A percentile compares a stretch with the other conserved stretches of the same genome.
phyloP scores from a whole-genome alignment of 2,888 invertebrate genomes.

The Oconnorella tubifera region DNA sequence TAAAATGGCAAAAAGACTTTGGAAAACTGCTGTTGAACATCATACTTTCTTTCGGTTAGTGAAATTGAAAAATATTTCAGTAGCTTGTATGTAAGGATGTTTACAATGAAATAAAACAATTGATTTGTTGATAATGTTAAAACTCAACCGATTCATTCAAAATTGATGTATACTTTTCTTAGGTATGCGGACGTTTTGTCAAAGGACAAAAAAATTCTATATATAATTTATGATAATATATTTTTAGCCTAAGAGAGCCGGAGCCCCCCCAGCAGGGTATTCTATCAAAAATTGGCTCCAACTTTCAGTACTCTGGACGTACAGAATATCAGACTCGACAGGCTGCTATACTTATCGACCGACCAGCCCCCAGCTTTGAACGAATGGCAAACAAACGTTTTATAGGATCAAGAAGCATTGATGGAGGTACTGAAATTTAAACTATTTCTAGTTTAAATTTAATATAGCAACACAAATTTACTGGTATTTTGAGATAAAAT shows the following conservation, averaged over 20 bases:
- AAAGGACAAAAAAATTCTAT: too few relatives aligned
- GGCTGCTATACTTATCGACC: slow-evolving; percentile 74
- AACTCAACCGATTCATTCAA: too few relatives aligned
- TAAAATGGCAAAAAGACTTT: slow-evolving; percentile 90
- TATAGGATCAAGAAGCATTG: slow-evolving; percentile 29
- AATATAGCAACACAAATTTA: too few relatives aligned
- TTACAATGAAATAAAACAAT: too few relatives aligned
- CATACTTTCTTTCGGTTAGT: slow-evolving; percentile 89
- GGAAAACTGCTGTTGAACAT: slow-evolving; percentile 99
- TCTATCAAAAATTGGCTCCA: slow-evolving; percentile 63
- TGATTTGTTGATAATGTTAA: too few relatives aligned
- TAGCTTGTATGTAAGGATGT: too few relatives aligned
- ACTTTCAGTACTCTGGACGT: slow-evolving; percentile 92
- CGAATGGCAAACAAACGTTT: slow-evolving; percentile 40
- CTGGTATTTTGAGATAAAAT: too few relatives aligned
- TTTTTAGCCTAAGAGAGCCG: slow-evolving; percentile 76
- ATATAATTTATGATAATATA: too few relatives aligned
- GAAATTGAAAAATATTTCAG: too few relatives aligned
- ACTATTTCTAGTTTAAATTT: too few relatives aligned
- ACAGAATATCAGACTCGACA: slow-evolving; percentile 90
- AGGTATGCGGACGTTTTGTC: too few relatives aligned
- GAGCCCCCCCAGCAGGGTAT: slow-evolving; percentile 70
- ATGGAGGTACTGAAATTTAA: slow-evolving; percentile 27
- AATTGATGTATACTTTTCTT: too few relatives aligned
- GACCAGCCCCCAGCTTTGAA: slow-evolving; percentile 80